phyloP scores from a whole-genome alignment of 2,888 invertebrate species.

The Ctenicera cuprea region DNA sequence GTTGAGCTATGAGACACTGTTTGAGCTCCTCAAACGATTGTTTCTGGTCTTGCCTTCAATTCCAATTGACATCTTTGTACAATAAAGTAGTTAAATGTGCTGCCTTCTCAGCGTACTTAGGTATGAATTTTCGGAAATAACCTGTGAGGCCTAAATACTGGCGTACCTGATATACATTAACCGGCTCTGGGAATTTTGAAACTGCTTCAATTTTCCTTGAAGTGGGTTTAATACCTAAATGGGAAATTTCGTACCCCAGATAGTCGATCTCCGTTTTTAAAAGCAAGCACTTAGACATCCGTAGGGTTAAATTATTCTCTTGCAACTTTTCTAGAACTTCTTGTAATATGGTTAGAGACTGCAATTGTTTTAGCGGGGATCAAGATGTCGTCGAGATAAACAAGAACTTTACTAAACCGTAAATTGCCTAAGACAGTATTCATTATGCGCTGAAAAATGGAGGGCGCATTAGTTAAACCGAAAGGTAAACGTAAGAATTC shows the following conservation, averaged over 20 bases:
- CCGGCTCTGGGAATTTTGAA: not conserved
- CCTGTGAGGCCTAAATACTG: slow-evolving; percentile 30
- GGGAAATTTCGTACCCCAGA: not conserved
- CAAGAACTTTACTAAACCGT: not conserved
- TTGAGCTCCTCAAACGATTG: not conserved
- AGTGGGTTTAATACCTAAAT: not conserved
- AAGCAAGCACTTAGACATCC: not conserved
- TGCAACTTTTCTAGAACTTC: not conserved
- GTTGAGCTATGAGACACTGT: slow-evolving; percentile 4
- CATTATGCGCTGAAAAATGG: not conserved
- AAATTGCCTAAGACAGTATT: not conserved
- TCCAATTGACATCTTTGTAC: slow-evolving; percentile 6
- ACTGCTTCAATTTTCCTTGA: not conserved
- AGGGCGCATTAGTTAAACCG: not conserved
- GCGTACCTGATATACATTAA: slow-evolving; percentile 23
- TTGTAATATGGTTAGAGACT: not conserved
- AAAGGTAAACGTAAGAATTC: not conserved
- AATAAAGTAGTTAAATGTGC: not conserved
- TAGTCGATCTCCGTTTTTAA: not conserved
- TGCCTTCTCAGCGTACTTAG: not conserved
- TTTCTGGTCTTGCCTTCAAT: not conserved
- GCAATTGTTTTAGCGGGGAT: not conserved
- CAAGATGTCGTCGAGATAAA: not conserved
- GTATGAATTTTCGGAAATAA: slow-evolving; percentile 36
- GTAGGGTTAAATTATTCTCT: not conserved